A percentile compares a stretch with the other conserved stretches of the same genome.
phyloP scores from a whole-genome alignment of 2,113 vertebrate species.

The Psittacula cyanocephala region DNA sequence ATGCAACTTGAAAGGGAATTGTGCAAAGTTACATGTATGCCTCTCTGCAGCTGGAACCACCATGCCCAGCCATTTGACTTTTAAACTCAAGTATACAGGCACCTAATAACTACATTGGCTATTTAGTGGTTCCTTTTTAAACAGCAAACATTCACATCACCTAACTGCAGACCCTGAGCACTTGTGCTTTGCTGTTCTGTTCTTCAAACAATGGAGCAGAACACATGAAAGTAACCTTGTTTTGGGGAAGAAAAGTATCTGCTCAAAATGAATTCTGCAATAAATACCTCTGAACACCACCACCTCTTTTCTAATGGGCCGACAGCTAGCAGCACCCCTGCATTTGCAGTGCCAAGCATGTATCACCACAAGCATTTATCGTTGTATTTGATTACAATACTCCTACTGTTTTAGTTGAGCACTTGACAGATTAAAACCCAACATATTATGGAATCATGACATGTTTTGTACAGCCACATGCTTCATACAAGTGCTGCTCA shows the following conservation, averaged over 20 bases:
- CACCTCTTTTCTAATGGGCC: not conserved
- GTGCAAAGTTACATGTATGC: fast-evolving
- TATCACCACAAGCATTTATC: not conserved
- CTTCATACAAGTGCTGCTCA: not conserved
- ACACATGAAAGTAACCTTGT: not conserved
- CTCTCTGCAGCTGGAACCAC: not conserved
- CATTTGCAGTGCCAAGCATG: not conserved
- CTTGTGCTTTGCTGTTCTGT: not conserved
- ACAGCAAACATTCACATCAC: not conserved
- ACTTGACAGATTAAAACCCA: not conserved
- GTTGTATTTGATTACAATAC: not conserved
- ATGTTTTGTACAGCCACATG: not conserved
- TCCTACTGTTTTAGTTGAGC: not conserved
- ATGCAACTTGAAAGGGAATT: not conserved
- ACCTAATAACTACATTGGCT: not conserved
- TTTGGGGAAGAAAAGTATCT: not conserved
- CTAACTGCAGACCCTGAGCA: not conserved
- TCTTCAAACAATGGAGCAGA: not conserved
- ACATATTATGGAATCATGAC: not conserved
- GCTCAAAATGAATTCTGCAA: not conserved
- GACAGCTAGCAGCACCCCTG: not conserved
- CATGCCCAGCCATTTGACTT: not conserved
- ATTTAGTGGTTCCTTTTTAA: not conserved
- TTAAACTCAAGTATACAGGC: not conserved
- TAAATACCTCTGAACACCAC: not conserved